phyloP scores from a whole-genome alignment of 2,113 vertebrate species.

The Pelusios castaneus region DNA sequence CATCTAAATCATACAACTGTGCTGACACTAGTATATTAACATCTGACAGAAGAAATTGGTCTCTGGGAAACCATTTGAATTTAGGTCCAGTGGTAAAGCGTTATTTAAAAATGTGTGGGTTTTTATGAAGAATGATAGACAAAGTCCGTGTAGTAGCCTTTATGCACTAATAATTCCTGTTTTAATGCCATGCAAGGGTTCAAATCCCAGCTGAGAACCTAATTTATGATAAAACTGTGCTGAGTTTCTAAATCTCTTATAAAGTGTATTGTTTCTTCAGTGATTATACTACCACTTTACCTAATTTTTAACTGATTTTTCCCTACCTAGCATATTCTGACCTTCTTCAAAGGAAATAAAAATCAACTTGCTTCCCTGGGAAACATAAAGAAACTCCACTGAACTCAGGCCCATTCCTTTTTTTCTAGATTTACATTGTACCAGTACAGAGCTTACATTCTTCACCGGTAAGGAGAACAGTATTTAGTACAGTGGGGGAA shows the following conservation, averaged over 20 bases:
- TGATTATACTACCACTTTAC: neutral
- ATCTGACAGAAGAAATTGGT: conserved; percentile 53
- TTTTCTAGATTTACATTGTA: neutral
- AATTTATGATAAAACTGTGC: conserved; percentile 4
- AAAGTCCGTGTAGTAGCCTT: conserved; percentile 1
- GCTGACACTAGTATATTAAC: conserved; percentile 60
- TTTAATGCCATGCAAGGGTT: conserved; percentile 22
- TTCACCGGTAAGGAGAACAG: neutral
- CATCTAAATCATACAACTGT: neutral
- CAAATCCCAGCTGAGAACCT: conserved; percentile 12
- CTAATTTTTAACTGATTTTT: conserved; percentile 30
- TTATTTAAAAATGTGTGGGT: conserved; percentile 49
- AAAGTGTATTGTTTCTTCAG: neutral
- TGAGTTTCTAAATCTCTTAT: conserved; percentile 20
- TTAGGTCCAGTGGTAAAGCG: neutral
- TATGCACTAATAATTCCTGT: conserved; percentile 1
- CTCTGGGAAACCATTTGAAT: conserved; percentile 42
- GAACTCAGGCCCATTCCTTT: neutral
- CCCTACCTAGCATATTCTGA: neutral
- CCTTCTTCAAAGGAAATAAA: conserved; percentile 29
- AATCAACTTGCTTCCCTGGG: neutral
- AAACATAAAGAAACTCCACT: neutral
- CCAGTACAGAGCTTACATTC: neutral
- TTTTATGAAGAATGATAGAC: conserved; percentile 44
- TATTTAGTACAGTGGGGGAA: neutral